These are phyloP conservation scores for Reticulitermes speratus DNA, from an alignment of 1,140 invertebrate species.

Conservation along the genomic window DNA sequence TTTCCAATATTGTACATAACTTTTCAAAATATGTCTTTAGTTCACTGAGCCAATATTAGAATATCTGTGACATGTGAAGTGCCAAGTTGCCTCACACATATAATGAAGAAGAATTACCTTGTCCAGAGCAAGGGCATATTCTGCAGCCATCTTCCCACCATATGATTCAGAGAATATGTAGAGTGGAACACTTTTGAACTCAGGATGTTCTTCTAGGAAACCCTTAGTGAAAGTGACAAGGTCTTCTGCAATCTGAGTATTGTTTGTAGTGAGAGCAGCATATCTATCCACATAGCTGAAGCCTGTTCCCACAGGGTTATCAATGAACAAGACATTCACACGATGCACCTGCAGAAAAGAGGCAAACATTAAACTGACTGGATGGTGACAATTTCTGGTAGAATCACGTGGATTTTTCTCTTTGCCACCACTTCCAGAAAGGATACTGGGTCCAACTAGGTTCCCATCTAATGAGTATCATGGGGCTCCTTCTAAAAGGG, in stretches of 20 bases:
- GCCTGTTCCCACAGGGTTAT: constrained; percentile 87
- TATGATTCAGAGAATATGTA: constrained; percentile 86
- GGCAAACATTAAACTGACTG: neutral
- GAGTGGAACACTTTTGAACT: constrained; percentile 68
- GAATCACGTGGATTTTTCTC: too few relatives aligned
- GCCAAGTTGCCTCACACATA: neutral
- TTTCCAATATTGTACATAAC: too few relatives aligned
- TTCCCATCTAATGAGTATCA: too few relatives aligned
- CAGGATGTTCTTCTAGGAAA: constrained; percentile 61
- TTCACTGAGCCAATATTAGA: neutral
- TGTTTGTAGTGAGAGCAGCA: constrained; percentile 59
- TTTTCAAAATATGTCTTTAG: neutral
- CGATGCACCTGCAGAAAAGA: constrained; percentile 60
- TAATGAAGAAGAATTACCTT: constrained; percentile 51
- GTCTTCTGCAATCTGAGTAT: constrained; percentile 75
- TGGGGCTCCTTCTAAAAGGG: too few relatives aligned
- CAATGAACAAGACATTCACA: constrained; percentile 81
- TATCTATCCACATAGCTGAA: constrained; percentile 75
- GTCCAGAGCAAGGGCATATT: constrained; percentile 65
- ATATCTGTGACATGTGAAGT: neutral
- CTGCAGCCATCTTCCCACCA: constrained; percentile 85
- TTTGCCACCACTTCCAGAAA: too few relatives aligned
- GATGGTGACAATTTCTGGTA: neutral
- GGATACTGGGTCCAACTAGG: too few relatives aligned
- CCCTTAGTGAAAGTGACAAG: constrained; percentile 67